Percentiles rank a stretch among this genome's conserved stretches.
These are phyloP conservation scores for Gymnosoma rotundatum DNA, from an alignment of 2,888 invertebrate species.

Conservation along the genomic window DNA sequence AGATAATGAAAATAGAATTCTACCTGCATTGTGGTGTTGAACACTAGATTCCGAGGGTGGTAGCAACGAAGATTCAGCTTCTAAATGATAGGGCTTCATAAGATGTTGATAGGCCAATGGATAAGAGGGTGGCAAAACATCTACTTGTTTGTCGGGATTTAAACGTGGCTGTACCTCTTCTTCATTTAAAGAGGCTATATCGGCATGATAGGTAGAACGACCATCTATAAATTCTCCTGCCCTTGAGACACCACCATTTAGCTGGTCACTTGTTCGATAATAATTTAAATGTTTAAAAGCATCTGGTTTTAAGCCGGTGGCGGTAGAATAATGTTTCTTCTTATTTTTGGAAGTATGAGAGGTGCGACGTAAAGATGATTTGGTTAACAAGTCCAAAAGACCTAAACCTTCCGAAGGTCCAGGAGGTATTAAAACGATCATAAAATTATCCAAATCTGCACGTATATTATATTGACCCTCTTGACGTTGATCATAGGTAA, in stretches of 20 bases:
- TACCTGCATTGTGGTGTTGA: conserved; percentile 58
- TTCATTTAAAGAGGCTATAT: conserved; percentile 82
- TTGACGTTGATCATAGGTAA: conserved; percentile 86
- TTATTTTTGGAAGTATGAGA: conserved; percentile 70
- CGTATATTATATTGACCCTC: conserved; percentile 89
- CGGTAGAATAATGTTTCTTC: conserved; percentile 72
- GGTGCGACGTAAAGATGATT: conserved; percentile 76
- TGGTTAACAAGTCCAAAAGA: conserved; percentile 77
- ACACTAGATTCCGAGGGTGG: conserved; percentile 74
- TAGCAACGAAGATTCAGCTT: conserved; percentile 79
- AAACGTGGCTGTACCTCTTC: conserved; percentile 76
- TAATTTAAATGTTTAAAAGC: conserved; percentile 70
- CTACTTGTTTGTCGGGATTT: conserved; percentile 79
- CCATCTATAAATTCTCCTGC: conserved; percentile 85
- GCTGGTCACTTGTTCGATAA: conserved; percentile 58
- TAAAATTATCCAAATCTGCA: conserved; percentile 89
- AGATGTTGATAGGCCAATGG: conserved; percentile 78
- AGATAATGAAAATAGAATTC: not conserved
- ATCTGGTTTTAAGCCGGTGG: conserved; percentile 23
- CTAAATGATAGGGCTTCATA: conserved; percentile 80
- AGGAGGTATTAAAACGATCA: conserved; percentile 86
- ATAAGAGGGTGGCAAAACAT: conserved; percentile 80
- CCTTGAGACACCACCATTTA: conserved; percentile 38
- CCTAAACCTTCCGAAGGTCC: conserved; percentile 74
- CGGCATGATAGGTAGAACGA: conserved; percentile 87